Conservation (phyloP, 2,113 vertebrate genomes). For the Carassius gibelio region DNA sequence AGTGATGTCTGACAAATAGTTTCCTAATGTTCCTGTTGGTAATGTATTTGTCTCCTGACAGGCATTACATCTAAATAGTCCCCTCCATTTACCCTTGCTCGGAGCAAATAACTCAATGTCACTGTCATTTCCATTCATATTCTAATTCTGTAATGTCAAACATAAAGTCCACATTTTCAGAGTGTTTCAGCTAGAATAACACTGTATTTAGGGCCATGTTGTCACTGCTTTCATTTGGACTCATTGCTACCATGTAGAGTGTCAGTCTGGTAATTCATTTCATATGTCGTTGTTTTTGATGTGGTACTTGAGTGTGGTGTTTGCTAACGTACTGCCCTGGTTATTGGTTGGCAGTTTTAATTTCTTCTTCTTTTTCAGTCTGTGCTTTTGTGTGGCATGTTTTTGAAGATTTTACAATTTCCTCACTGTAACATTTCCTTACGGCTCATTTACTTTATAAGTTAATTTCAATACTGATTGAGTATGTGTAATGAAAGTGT, state of each 20-base stretch:
- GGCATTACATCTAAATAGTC: conserved; percentile 44
- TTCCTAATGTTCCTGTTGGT: conserved; percentile 50
- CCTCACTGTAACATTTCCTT: conserved; percentile 13
- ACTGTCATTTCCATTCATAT: conserved; percentile 43
- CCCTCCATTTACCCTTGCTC: conserved; percentile 25
- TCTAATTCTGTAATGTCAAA: conserved; percentile 13
- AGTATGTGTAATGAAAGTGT: neutral
- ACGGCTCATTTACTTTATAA: neutral
- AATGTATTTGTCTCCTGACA: conserved; percentile 30
- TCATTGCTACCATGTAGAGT: conserved; percentile 30
- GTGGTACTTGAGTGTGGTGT: conserved; percentile 47
- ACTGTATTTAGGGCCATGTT: conserved; percentile 32
- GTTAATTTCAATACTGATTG: neutral
- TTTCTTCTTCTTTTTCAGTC: conserved; percentile 14
- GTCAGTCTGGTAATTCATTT: conserved; percentile 37
- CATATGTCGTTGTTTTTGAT: conserved; percentile 38
- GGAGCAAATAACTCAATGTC: conserved; percentile 39
- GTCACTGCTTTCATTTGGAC: conserved; percentile 39
- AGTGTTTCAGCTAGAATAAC: conserved; percentile 41
- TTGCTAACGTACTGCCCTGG: conserved; percentile 48
- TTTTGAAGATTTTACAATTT: conserved; percentile 34
- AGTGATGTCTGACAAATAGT: conserved; percentile 45
- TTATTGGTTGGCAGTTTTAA: conserved; percentile 26
- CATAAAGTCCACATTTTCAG: conserved; percentile 16
- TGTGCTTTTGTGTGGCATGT: conserved; percentile 19